A percentile compares a stretch with the other conserved stretches of the same genome.
Conservation (phyloP, 2,797 vertebrate species). For the Eulemur albifrons region DNA sequence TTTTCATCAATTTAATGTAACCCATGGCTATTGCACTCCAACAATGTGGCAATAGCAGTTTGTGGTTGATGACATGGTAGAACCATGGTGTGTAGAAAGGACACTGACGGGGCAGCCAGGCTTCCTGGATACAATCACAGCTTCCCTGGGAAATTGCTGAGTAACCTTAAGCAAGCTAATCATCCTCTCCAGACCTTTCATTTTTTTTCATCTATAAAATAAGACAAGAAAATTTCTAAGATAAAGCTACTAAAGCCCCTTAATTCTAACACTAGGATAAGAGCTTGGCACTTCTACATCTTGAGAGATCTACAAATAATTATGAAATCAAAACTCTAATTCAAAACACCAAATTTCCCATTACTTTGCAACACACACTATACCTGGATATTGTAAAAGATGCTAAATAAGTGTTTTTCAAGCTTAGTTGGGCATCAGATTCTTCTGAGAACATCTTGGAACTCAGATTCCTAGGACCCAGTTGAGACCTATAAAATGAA, state of each 20-base stretch:
- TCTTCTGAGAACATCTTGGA: slow-evolving; percentile 19
- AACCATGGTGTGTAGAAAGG: not conserved
- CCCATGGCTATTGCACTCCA: not conserved
- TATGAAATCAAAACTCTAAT: slow-evolving; percentile 22
- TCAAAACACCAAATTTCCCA: not conserved
- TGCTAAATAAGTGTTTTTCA: not conserved
- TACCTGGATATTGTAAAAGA: not conserved
- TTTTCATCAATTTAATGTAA: not conserved
- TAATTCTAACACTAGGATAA: not conserved
- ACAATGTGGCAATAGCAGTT: not conserved
- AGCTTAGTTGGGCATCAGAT: not conserved
- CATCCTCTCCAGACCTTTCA: not conserved
- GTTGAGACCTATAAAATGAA: not conserved
- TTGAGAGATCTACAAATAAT: not conserved
- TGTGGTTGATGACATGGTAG: not conserved
- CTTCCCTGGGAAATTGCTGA: not conserved
- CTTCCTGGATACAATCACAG: not conserved
- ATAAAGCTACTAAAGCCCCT: not conserved
- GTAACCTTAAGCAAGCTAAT: not conserved
- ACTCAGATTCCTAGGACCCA: not conserved
- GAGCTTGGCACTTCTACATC: not conserved
- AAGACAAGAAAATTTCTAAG: not conserved
- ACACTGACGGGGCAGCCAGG: too few species aligned
- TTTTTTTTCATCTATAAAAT: not conserved
- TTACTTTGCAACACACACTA: not conserved